Evolutionary conservation across 2,113 vertebrate genomes (phyloP).

Genomic region (Platycercus adscitus): DNA sequence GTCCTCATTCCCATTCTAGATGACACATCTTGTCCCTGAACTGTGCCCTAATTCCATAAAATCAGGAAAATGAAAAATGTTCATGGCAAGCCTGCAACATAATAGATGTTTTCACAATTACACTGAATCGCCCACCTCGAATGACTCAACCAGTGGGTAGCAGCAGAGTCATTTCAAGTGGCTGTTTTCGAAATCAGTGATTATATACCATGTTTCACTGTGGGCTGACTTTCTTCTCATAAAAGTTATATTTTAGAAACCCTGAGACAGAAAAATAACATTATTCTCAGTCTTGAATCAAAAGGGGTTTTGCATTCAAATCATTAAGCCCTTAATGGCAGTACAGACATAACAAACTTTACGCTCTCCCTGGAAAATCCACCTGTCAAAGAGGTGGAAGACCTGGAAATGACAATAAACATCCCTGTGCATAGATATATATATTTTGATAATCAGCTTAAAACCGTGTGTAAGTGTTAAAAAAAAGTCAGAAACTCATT

Average conservation of each 20-base stretch:
- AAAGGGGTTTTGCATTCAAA: not conserved
- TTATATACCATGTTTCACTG: not conserved
- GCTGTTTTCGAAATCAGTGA: conserved; percentile 29
- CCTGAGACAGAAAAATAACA: not conserved
- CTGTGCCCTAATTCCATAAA: not conserved
- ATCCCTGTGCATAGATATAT: not conserved
- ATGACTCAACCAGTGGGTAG: conserved; percentile 57
- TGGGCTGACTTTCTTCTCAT: not conserved
- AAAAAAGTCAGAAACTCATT: not conserved
- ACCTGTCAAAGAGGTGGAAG: not conserved
- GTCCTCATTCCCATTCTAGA: not conserved
- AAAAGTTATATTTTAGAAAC: conserved; percentile 1
- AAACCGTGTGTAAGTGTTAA: not conserved
- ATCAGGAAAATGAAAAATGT: not conserved
- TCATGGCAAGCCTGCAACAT: not conserved
- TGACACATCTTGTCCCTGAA: not conserved
- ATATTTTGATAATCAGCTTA: not conserved
- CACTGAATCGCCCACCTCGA: conserved; percentile 39
- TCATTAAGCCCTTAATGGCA: not conserved
- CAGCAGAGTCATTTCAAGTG: conserved; percentile 6
- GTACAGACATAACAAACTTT: not conserved
- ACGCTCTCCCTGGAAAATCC: not conserved
- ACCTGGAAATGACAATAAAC: not conserved
- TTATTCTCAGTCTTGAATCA: not conserved
- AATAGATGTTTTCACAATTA: conserved; percentile 21